phyloP scores from a whole-genome alignment of 2,113 vertebrate genomes.

The Hydrolagus affinis region DNA sequence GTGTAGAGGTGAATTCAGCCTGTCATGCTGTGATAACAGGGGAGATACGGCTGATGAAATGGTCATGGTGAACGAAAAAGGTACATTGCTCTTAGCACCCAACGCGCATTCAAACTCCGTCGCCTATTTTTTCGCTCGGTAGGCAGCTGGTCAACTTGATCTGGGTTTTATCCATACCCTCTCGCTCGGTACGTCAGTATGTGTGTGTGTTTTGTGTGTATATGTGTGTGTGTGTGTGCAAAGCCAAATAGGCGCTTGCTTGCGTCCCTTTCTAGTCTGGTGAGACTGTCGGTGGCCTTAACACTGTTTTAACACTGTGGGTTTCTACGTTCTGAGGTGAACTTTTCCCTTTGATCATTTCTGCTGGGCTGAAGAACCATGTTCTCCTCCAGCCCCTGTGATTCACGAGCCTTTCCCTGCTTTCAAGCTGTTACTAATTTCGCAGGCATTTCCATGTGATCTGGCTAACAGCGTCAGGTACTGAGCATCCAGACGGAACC shows the following conservation, averaged over 20 bases:
- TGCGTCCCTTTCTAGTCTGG: too few relatives aligned
- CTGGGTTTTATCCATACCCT: too few relatives aligned
- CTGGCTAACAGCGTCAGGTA: neutral
- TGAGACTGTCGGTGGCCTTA: neutral
- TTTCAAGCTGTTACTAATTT: neutral
- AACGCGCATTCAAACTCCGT: neutral
- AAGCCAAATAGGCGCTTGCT: too few relatives aligned
- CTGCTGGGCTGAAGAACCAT: neutral
- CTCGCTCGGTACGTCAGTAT: too few relatives aligned
- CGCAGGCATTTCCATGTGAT: neutral
- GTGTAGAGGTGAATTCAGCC: neutral
- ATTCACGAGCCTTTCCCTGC: neutral
- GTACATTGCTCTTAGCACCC: neutral
- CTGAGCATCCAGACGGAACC: neutral
- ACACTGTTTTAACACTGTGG: neutral
- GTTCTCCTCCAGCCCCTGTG: too few relatives aligned
- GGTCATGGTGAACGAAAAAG: slow-evolving; percentile 32
- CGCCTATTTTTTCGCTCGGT: neutral
- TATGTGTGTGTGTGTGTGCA: too few relatives aligned
- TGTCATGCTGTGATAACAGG: neutral
- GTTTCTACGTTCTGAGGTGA: neutral
- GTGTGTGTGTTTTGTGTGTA: too few relatives aligned
- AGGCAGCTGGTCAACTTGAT: neutral
- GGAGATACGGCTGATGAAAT: slow-evolving; percentile 12
- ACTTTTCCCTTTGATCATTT: neutral